A percentile compares a stretch with the other conserved stretches of the same genome.
These are phyloP conservation scores for Gerris lacustris DNA, from an alignment of 2,888 invertebrate species.

Conservation along the genomic window DNA sequence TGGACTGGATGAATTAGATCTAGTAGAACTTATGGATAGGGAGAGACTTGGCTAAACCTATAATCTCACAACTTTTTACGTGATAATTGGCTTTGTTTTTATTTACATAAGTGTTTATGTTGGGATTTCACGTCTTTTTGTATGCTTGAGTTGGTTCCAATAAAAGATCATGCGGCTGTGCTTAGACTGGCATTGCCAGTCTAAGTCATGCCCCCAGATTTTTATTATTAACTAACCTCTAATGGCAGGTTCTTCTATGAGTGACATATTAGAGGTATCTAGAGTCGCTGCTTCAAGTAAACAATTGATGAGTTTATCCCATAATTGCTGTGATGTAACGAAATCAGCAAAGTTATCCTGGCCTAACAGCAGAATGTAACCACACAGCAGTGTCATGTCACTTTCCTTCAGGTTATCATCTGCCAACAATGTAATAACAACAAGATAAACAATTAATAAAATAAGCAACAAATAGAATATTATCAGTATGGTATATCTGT, in stretches of 20 bases:
- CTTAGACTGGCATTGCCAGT: too few species aligned
- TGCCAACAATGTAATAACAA: constrained; percentile 28
- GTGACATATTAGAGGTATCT: constrained; percentile 22
- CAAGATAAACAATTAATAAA: background rate
- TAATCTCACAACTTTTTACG: too few species aligned
- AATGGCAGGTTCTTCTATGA: constrained; percentile 25
- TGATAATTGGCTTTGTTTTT: too few species aligned
- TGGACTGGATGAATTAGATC: too few species aligned
- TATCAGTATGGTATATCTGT: too few species aligned
- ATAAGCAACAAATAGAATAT: background rate
- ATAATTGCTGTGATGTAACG: constrained; percentile 43
- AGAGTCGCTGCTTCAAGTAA: constrained; percentile 33
- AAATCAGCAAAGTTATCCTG: constrained; percentile 45
- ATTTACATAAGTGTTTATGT: too few species aligned
- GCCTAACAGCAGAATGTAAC: constrained; percentile 50
- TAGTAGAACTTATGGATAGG: too few species aligned
- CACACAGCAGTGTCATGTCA: constrained; percentile 45
- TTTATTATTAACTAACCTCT: constrained; percentile 18
- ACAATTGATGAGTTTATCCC: constrained; percentile 46
- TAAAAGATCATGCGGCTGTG: too few species aligned
- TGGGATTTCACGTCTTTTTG: too few species aligned
- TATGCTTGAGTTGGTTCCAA: too few species aligned
- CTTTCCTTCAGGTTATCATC: constrained; percentile 44
- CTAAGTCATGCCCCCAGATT: too few species aligned
- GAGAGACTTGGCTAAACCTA: too few species aligned